Base-by-base conservation (phyloP, 2,797 vertebrate genomes). In the Cottoperca gobio region DNA sequence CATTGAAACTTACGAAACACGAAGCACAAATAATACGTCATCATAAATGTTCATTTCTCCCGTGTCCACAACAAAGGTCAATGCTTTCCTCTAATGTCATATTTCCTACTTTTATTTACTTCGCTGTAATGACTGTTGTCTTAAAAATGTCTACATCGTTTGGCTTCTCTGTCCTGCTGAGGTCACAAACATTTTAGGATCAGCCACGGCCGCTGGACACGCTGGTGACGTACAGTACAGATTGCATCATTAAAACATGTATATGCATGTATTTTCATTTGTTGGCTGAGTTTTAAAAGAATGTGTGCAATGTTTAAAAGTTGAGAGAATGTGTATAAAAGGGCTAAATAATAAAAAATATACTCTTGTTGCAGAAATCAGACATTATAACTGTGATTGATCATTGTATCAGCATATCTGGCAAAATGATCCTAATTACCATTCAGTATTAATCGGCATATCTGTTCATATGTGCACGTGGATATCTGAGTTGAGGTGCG, bases 1-100 rank as follows among this genome's bases (percentile, higher is more conserved):
- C 9, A 49, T 1, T 61, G 17, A 43, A 23, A 12, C 17, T 33
- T n/a, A n/a, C n/a, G n/a, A 4, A 0, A 0, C 8, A 0, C 0
- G 0, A 10, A 21, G 40, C 28, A 53, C 10, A n/a, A 12, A 23
- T 11, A 24, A 26, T 64, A 3, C 2, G 1, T 21, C 43, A 23
- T 48, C 19, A 3, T 23, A 11, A 23, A 14, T 33, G 7, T n/a
- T 11, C n/a, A 35, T 63, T 49, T 49, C 60, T 21, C 26, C 1
- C 8, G 2, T 28, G 28, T 8, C 9, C 21, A 46, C 8, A 3
- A 13, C 23, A 24, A 28, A 48, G 48, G 42, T 52, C 7, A 14
- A 13, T 13, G 8, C 16, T 31, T 8, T 53, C 23, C 13, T 52
- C 8, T 33, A 17, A 19, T 3, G 1, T 21, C 8, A 14, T 31